Conservation (phyloP, 2,888 invertebrate genomes). For the Drosophila atripex region DNA sequence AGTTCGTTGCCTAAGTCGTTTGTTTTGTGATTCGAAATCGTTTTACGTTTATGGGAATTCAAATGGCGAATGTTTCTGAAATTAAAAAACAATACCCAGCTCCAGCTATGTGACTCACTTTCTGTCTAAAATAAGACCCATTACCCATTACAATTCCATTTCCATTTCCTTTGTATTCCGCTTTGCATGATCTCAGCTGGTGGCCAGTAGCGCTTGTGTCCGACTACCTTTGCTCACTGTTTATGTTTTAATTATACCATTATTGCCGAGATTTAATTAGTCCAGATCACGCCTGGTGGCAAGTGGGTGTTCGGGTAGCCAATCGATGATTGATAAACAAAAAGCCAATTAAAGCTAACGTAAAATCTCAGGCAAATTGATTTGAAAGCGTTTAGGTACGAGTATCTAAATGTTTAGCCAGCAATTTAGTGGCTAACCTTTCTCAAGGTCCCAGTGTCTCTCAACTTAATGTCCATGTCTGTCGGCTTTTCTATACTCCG, state of each 20-base stretch:
- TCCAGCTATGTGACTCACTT: conserved; percentile 12
- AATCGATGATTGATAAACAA: conserved; percentile 34
- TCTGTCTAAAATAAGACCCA: conserved; percentile 1
- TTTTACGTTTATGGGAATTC: conserved; percentile 3
- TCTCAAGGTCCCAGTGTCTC: conserved; percentile 49
- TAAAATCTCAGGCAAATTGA: conserved; percentile 23
- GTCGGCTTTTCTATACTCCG: conserved; percentile 19
- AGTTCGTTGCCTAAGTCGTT: conserved; percentile 50
- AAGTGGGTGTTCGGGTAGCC: conserved; percentile 12
- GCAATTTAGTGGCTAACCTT: conserved; percentile 59
- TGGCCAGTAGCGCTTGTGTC: conserved; percentile 41
- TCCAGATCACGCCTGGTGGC: conserved; percentile 32
- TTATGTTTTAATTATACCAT: conserved; percentile 73
- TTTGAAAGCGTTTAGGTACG: conserved; percentile 25
- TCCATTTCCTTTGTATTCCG: conserved; percentile 31
- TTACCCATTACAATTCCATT: conserved; percentile 17
- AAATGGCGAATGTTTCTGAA: not conserved
- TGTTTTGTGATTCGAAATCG: conserved; percentile 10
- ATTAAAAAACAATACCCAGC: not conserved
- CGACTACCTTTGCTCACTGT: conserved; percentile 47
- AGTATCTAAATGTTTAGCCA: conserved; percentile 18
- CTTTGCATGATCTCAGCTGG: conserved; percentile 39
- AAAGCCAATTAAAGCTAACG: conserved; percentile 35
- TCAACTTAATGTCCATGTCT: conserved; percentile 5
- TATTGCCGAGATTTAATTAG: conserved; percentile 57